Base-by-base conservation (phyloP, 2,797 vertebrate genomes). In the Chaetodon trifasciatus region DNA sequence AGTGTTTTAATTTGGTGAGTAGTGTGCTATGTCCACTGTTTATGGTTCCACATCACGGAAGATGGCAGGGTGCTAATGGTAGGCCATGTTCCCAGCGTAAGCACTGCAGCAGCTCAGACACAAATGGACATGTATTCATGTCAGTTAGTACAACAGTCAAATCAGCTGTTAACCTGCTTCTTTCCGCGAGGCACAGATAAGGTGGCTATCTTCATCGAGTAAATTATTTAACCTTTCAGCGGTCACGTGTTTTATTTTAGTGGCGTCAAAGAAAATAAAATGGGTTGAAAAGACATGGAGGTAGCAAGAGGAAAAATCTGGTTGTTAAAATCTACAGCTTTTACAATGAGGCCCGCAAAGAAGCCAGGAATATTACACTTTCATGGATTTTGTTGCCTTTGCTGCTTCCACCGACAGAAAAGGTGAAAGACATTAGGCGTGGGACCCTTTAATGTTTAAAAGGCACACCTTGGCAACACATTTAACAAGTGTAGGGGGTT, bases 1-100 rank as follows among this genome's bases (percentile, higher is more conserved):
- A 94, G 78, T 76, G 90, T 85, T 96, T 94, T 95, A 93, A 95
- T 95, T 94, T 94, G 88, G 90, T 93, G 93, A 95, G 94, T 94
- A 94, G 89, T 86, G 88, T 71, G 65, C 89, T 40, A 37, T 87
- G 79, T 69, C 61, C 63, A 70, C 65, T 74, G 84, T 95, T 94
- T 94, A 93, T 91, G 86, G 86, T 81, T 72, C 70, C 70, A 71
- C 82, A 61, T 93, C 88, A 91, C 79, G 70, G 67, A 52, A 83
- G 82, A 88, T 79, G 84, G 86, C 85, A 83, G 74, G 49, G 81
- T 92, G 90, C 85, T 93, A 94, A 94, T 89, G 83, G 82, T 61
- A 72, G 89, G 89, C 83, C 90, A 75, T 82, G 92, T 90, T 92
- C 86, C 75, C 62, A 37, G 68, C 79, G 82, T 77, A 71, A 92